A percentile compares a stretch with the other conserved stretches of the same genome.
Conservation (phyloP, 2,797 vertebrate species). For the Anabas testudineus region DNA sequence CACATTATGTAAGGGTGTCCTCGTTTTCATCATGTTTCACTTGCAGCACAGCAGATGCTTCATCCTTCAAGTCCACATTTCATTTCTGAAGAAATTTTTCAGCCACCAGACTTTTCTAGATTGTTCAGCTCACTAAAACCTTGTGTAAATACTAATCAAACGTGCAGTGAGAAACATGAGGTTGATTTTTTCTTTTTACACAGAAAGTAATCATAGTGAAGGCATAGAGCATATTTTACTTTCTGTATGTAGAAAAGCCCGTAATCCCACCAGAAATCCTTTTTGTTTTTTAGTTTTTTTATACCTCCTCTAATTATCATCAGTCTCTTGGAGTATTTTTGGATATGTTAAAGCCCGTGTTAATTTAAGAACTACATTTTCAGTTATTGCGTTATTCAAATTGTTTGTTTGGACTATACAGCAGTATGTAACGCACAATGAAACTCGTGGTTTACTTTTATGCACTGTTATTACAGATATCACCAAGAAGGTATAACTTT, state of each 20-base stretch:
- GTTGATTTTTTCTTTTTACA: neutral
- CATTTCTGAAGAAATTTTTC: constrained; percentile 13
- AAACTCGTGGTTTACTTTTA: neutral
- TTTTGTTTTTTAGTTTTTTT: too few relatives aligned
- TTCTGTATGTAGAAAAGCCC: constrained; percentile 6
- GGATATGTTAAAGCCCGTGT: neutral
- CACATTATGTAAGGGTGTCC: constrained; percentile 70
- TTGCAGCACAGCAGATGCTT: constrained; percentile 19
- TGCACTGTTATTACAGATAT: neutral
- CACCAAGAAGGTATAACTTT: neutral
- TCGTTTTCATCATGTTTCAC: constrained; percentile 47
- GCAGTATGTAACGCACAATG: neutral
- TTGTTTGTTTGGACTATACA: neutral
- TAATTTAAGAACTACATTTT: neutral
- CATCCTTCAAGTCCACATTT: constrained; percentile 21
- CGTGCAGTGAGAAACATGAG: neutral
- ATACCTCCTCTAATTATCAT: neutral
- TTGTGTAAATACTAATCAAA: neutral
- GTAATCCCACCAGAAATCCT: constrained; percentile 3
- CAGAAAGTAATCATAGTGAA: neutral
- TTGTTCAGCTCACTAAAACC: constrained; percentile 7
- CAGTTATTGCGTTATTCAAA: too few relatives aligned
- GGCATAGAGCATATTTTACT: neutral
- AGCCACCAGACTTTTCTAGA: neutral
- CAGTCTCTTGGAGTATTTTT: neutral